Evolutionary conservation across 2,113 vertebrate species (phyloP).

Genomic region (Lathamus discolor): DNA sequence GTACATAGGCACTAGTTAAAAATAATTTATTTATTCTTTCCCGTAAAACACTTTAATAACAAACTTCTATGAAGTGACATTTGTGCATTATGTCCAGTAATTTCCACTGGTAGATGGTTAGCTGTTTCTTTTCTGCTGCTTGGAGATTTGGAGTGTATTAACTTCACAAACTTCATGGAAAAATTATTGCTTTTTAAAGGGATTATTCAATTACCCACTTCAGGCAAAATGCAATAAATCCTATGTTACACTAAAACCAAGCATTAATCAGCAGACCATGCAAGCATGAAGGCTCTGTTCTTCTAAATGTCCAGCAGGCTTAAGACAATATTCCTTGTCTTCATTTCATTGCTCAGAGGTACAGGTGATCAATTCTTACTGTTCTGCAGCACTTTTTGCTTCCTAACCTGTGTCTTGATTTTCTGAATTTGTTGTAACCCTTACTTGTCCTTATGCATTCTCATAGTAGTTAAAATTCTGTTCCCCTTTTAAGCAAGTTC

Average conservation of each 20-base stretch:
- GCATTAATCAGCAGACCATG: slow-evolving; percentile 46
- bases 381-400: background rate
- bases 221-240: slow-evolving; percentile 53
- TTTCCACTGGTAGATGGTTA: slow-evolving; percentile 6
- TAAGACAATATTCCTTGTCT: slow-evolving; percentile 4
- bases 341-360: background rate
- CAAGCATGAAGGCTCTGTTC: background rate
- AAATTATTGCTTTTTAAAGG: slow-evolving; percentile 59
- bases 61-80: background rate
- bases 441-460: background rate
- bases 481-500: background rate
- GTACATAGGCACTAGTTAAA: background rate
- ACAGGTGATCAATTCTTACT: slow-evolving; percentile 26
- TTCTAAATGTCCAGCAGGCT: slow-evolving; percentile 5
- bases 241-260: slow-evolving; percentile 5
- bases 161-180: slow-evolving; percentile 55
- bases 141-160: slow-evolving; percentile 42
- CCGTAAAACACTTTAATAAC: background rate
- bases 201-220: slow-evolving; percentile 66
- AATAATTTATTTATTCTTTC: background rate
- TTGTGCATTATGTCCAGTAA: background rate
- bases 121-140: slow-evolving; percentile 12
- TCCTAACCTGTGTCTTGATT: background rate
- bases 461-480: background rate
- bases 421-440: background rate